Evolutionary conservation across 2,888 invertebrate genomes (phyloP).

Genomic region (Melanostoma scalare): DNA sequence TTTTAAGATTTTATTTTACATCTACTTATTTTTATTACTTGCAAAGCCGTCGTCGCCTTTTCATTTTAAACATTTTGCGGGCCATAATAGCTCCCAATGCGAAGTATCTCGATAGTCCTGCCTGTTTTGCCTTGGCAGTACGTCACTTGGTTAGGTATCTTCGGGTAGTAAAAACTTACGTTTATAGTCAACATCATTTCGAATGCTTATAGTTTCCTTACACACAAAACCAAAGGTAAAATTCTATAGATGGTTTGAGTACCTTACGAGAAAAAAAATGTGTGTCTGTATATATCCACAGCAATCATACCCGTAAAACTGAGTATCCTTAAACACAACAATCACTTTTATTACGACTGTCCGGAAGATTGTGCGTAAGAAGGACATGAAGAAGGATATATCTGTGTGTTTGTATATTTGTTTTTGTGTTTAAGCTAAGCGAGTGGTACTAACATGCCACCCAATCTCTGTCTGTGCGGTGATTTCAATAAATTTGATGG

Average conservation of each 20-base stretch:
- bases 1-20: not conserved
- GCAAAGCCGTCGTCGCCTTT: constrained; percentile 10
- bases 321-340: constrained; percentile 70
- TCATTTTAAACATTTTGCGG: constrained; percentile 47
- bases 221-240: constrained; percentile 23
- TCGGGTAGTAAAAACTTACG: constrained; percentile 65
- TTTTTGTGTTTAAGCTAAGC: constrained; percentile 11
- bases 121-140: constrained; percentile 15
- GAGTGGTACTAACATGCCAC: constrained; percentile 34
- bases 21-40: not conserved
- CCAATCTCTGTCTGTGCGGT: constrained; percentile 74
- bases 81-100: constrained; percentile 36
- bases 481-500: constrained; percentile 82
- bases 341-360: constrained; percentile 70
- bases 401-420: constrained; percentile 30
- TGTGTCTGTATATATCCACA: constrained; percentile 57
- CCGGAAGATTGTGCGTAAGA: constrained; percentile 56
- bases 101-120: not conserved
- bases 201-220: constrained; percentile 61
- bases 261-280: constrained; percentile 22
- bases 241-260: constrained; percentile 25
- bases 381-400: constrained; percentile 18
- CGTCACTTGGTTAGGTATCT: constrained; percentile 15
- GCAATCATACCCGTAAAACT: constrained; percentile 67
- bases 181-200: constrained; percentile 67